Conservation (phyloP, 1,140 invertebrate genomes). For the Hermatobates lingyangjiaoensis region DNA sequence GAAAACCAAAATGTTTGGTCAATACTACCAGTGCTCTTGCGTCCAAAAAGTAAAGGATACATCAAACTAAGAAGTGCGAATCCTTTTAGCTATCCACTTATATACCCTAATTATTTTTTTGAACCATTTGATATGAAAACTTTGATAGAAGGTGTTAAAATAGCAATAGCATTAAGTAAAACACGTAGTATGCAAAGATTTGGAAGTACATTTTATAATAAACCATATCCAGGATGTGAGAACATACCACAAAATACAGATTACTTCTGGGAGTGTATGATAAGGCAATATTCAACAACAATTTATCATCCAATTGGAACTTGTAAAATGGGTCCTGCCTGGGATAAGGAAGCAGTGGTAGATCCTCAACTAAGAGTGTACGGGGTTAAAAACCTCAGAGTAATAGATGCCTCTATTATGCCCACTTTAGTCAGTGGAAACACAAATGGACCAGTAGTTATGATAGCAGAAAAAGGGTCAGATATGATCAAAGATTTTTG, state of each 20-base stretch:
- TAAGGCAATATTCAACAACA: slow-evolving; percentile 55
- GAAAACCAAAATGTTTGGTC: slow-evolving; percentile 65
- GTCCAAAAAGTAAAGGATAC: slow-evolving; percentile 44
- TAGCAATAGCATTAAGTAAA: slow-evolving; percentile 48
- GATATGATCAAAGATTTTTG: slow-evolving; percentile 68
- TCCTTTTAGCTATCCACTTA: slow-evolving; percentile 76
- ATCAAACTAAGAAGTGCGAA: slow-evolving; percentile 62
- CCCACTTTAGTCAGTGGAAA: slow-evolving; percentile 64
- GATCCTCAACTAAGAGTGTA: slow-evolving; percentile 65
- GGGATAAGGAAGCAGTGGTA: slow-evolving; percentile 68
- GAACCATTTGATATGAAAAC: slow-evolving; percentile 60
- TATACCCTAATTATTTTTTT: slow-evolving; percentile 78
- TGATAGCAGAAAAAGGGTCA: slow-evolving; percentile 67
- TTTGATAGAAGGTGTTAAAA: slow-evolving; percentile 65
- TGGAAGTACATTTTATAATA: slow-evolving; percentile 42
- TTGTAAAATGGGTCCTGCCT: slow-evolving; percentile 78
- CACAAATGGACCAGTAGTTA: slow-evolving; percentile 64
- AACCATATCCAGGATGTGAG: slow-evolving; percentile 48
- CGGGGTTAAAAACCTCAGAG: slow-evolving; percentile 53
- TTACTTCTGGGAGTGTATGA: slow-evolving; percentile 66
- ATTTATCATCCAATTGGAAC: slow-evolving; percentile 79
- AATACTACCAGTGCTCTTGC: slow-evolving; percentile 66
- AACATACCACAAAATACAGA: slow-evolving; percentile 45
- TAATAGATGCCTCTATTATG: slow-evolving; percentile 75
- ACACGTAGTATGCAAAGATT: slow-evolving; percentile 47